Evolutionary conservation across 2,888 invertebrate species (phyloP).

Genomic region (Thera obeliscata): DNA sequence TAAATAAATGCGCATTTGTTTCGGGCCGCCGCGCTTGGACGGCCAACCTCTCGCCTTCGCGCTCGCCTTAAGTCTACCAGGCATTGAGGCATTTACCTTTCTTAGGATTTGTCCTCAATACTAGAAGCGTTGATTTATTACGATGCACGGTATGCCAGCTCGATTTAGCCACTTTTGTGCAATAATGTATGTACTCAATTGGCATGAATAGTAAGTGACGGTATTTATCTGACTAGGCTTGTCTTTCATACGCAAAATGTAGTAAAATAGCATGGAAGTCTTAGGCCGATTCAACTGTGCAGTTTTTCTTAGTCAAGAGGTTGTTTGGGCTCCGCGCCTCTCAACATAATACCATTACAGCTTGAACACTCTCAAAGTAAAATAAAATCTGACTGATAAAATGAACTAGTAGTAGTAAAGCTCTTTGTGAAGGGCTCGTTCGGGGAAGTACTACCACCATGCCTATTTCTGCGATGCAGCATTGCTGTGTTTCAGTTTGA

Average conservation of each 20-base stretch:
- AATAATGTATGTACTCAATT: constrained; percentile 54
- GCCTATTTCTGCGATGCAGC: no score
- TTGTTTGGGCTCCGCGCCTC: no score
- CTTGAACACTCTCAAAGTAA: no score
- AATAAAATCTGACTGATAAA: no score
- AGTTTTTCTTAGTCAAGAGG: no score
- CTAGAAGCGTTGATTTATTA: constrained; percentile 78
- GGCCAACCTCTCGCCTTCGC: constrained; percentile 74
- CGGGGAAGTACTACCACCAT: no score
- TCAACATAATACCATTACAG: no score
- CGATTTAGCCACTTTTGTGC: constrained; percentile 75
- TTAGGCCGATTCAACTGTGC: no score
- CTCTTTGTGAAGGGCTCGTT: no score
- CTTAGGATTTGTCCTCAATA: constrained; percentile 82
- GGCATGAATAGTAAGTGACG: constrained; percentile 10
- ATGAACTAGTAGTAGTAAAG: no score
- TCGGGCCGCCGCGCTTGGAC: constrained; percentile 75
- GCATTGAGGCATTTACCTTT: constrained; percentile 82
- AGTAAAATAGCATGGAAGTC: neutral
- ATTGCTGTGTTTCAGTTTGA: no score
- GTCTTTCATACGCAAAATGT: neutral
- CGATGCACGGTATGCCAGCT: constrained; percentile 71
- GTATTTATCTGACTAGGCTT: constrained; percentile 2
- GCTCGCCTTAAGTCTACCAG: constrained; percentile 45
- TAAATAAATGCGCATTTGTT: constrained; percentile 77